Evolutionary conservation across 2,888 invertebrate genomes (phyloP), one percentile per base, ranked within the genome.

Genomic region (Rhingia rostrata): DNA sequence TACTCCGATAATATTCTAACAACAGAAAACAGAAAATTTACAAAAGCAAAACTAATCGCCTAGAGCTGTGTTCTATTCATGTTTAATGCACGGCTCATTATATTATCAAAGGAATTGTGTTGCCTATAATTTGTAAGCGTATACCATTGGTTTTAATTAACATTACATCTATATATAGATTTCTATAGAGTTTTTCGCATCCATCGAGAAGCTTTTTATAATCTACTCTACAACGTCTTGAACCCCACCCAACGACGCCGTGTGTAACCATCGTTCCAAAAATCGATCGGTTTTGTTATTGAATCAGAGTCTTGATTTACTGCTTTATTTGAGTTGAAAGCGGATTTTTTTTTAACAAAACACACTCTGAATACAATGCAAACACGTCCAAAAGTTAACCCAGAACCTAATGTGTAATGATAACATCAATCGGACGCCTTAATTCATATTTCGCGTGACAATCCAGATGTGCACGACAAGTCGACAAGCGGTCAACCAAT

Each of bases 381-480:
- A 56, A 56, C n/a, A 10, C 39, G 22, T 22, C 14, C 3, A 9
- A 22, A 22, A 56, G 49, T 30, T 30, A 10, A 60, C 43, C n/a
- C n/a, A 32, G 43, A 12, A 6, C 12, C 6, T 7, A 30, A 32
- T 32, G 41, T 32, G 41, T 32, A 41, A 4, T n/a, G 30, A 35
- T 37, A 41, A 9, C 53, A 41, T 37, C 54, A 54, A 32, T 12
- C 45, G 54, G 22, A 5, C 12, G 30, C 14, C 54, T 47, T 73
- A 73, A 73, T 73, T 63, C 45, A 61, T 45, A 39, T 73, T 72
- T 73, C 30, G 73, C 63, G 53, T 73, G 73, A 63, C 63, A 61
- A 63, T 54, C 4, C 32, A 12, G 14, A 37, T 9, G 53, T 37
- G 10, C 63, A 73, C 63, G 63, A 6, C 63, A 43, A 37, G 61